A percentile compares a stretch with the other conserved stretches of the same genome.
Conservation (phyloP, 1,140 invertebrate genomes). For the Vanessa atalanta region DNA sequence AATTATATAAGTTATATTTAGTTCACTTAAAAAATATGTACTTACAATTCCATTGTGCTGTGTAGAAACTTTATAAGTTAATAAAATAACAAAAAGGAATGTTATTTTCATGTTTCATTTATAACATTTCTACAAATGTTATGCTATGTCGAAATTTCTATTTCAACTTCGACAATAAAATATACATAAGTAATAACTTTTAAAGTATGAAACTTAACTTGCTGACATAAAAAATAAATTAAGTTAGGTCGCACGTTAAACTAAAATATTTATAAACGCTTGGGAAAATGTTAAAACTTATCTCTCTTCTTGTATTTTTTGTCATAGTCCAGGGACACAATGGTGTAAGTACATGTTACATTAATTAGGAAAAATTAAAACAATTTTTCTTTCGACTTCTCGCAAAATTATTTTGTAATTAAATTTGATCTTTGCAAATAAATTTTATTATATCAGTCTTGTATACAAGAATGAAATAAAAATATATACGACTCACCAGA, state of each 20-base stretch:
- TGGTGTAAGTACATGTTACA: conserved; percentile 32
- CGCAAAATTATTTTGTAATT: no score
- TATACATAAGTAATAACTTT: neutral
- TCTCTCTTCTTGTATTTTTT: conserved; percentile 27
- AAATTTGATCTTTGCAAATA: no score
- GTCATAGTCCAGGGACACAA: conserved; percentile 30
- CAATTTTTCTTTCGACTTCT: neutral
- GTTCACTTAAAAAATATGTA: neutral
- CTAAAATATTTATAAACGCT: neutral
- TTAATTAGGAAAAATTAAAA: neutral
- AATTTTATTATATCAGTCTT: no score
- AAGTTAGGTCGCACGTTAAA: neutral
- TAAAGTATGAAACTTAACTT: conserved; percentile 5
- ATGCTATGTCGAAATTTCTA: neutral
- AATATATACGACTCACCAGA: no score
- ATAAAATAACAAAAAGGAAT: conserved; percentile 21
- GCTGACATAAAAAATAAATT: conserved; percentile 23
- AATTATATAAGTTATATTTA: neutral
- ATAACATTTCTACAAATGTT: conserved; percentile 11
- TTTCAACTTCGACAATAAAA: conserved; percentile 5
- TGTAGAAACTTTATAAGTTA: conserved; percentile 2
- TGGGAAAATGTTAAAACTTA: conserved; percentile 35
- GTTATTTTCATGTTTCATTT: conserved; percentile 18
- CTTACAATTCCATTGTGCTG: conserved; percentile 1
- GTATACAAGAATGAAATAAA: no score